These are phyloP conservation scores for Drosophila robusta DNA, from an alignment of 2,888 invertebrate genomes.

Conservation along the genomic window DNA sequence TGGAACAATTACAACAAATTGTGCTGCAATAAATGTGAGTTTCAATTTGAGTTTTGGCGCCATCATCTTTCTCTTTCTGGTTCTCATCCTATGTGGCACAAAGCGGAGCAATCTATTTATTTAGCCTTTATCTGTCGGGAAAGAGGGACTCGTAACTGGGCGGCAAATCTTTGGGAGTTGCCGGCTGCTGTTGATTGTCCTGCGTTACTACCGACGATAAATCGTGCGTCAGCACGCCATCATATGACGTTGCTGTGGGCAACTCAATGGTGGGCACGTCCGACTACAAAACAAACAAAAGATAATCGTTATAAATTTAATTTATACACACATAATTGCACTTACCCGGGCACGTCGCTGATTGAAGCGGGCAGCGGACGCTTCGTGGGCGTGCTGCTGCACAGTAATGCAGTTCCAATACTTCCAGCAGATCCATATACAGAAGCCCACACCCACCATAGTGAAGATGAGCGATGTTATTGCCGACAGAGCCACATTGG, in stretches of 20 bases:
- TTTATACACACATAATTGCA: neutral
- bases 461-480: conserved; percentile 84
- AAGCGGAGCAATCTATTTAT: conserved; percentile 44
- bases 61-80: conserved; percentile 40
- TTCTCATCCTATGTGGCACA: conserved; percentile 64
- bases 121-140: conserved; percentile 82
- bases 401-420: conserved; percentile 84
- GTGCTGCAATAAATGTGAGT: conserved; percentile 35
- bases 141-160: conserved; percentile 84
- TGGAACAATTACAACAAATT: conserved; percentile 59
- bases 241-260: conserved; percentile 67
- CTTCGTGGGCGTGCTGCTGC: conserved; percentile 83
- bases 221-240: conserved; percentile 48
- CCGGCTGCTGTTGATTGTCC: conserved; percentile 62
- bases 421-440: conserved; percentile 84
- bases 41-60: conserved; percentile 29
- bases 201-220: conserved; percentile 55
- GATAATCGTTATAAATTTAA: neutral
- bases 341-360: conserved; percentile 67
- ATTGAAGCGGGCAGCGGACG: conserved; percentile 78
- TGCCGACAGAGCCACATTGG: conserved; percentile 83
- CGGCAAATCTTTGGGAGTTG: conserved; percentile 83
- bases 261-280: conserved; percentile 81
- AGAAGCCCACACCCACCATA: conserved; percentile 84
- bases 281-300: conserved; percentile 43